These are phyloP conservation scores for Sebastes matsubarae DNA, from an alignment of 2,797 vertebrate genomes.

Conservation along the genomic window DNA sequence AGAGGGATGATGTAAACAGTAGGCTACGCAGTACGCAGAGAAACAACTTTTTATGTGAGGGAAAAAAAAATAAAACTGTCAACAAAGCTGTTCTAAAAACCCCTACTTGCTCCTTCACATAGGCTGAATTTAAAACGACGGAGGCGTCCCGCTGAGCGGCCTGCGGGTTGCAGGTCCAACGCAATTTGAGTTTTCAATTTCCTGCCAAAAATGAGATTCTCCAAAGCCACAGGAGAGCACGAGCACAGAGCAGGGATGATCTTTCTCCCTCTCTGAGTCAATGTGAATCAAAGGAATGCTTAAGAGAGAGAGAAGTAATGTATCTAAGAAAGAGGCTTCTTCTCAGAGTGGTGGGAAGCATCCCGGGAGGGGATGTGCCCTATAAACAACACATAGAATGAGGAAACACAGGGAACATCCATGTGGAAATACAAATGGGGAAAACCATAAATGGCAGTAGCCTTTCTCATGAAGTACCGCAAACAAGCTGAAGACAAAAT, in stretches of 20 bases:
- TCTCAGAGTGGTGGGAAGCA: not conserved
- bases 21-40: not conserved
- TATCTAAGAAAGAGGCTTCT: not conserved
- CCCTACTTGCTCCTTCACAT: not conserved
- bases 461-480: not conserved
- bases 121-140: constrained; percentile 12
- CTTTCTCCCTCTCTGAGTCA: constrained; percentile 23
- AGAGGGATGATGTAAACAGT: constrained; percentile 48
- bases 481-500: not conserved
- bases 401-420: not conserved
- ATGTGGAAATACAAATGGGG: not conserved
- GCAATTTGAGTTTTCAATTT: constrained; percentile 46
- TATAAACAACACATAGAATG: constrained; percentile 22
- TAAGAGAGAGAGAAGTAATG: not conserved
- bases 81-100: constrained; percentile 39
- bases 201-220: constrained; percentile 43
- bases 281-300: constrained; percentile 52
- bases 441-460: not conserved
- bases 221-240: constrained; percentile 15
- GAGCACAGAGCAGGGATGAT: not conserved
- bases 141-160: constrained; percentile 16
- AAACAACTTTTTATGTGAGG: constrained; percentile 5
- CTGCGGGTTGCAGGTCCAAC: constrained; percentile 16
- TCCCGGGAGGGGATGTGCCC: not conserved
- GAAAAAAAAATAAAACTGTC: not conserved